These are phyloP conservation scores for Platyura marginata DNA, from an alignment of 1,140 invertebrate genomes.

Conservation along the genomic window DNA sequence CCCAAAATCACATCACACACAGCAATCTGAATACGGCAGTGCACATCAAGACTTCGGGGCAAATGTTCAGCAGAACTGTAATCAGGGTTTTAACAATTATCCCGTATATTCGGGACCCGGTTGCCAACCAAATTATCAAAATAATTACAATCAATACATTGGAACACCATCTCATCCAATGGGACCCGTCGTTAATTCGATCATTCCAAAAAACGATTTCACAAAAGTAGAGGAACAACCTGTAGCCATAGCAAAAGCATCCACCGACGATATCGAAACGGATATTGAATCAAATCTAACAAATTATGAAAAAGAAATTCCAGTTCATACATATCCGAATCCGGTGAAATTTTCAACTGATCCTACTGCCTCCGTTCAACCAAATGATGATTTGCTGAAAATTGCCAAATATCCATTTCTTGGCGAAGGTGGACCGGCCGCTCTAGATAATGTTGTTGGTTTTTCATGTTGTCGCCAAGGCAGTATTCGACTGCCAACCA, in stretches of 20 bases:
- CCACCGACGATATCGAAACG: constrained; percentile 11
- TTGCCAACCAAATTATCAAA: neutral
- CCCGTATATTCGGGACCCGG: neutral
- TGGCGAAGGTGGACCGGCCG: constrained; percentile 43
- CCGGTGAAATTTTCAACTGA: constrained; percentile 7
- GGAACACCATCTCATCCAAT: neutral
- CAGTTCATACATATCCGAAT: constrained; percentile 21
- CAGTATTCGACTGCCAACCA: constrained; percentile 43
- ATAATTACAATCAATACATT: neutral
- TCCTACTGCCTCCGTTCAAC: neutral
- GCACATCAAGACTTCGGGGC: too few species aligned
- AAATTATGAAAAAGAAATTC: constrained; percentile 24
- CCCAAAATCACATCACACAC: constrained; percentile 6
- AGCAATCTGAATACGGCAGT: constrained; percentile 1
- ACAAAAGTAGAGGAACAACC: neutral
- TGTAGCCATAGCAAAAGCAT: too few species aligned
- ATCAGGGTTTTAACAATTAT: neutral
- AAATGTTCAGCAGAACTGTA: neutral
- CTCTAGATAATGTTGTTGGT: constrained; percentile 29
- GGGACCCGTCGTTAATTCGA: too few species aligned
- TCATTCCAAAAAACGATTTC: neutral
- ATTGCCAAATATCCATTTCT: constrained; percentile 32
- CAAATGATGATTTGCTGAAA: constrained; percentile 9
- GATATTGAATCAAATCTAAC: constrained; percentile 15
- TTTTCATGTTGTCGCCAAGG: constrained; percentile 52